Conservation (phyloP, 2,888 invertebrate species). For the Drosophila quinaria region DNA sequence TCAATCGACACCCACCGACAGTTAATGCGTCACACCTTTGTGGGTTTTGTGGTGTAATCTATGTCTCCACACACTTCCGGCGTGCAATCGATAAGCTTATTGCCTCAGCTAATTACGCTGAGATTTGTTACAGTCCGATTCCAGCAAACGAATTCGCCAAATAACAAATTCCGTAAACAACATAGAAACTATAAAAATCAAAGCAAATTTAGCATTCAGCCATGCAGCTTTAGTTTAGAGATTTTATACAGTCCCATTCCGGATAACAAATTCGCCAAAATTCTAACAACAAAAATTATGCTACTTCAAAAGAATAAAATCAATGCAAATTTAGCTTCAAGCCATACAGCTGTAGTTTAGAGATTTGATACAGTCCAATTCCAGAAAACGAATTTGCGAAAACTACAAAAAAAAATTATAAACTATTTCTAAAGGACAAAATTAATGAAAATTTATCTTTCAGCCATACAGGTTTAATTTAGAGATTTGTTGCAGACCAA, state of each 20-base stretch:
- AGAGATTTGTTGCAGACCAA: neutral
- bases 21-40: slow-evolving; percentile 38
- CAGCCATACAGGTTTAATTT: neutral
- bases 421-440: neutral
- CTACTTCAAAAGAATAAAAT: neutral
- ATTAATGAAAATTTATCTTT: neutral
- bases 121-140: slow-evolving; percentile 20
- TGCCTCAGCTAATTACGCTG: slow-evolving; percentile 38
- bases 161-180: neutral
- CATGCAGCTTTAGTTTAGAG: neutral
- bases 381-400: no score
- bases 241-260: no score
- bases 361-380: no score
- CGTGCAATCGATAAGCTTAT: slow-evolving; percentile 48
- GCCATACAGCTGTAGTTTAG: no score
- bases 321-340: neutral
- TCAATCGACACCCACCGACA: slow-evolving; percentile 11
- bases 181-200: neutral
- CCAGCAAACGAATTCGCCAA: neutral
- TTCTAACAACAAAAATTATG: no score
- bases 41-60: slow-evolving; percentile 20
- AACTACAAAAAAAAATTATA: no score
- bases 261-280: no score
- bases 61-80: slow-evolving; percentile 26
- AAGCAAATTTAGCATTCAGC: neutral